Evolutionary conservation across 2,797 vertebrate species (phyloP).

Genomic region (Myotis pilosus): DNA sequence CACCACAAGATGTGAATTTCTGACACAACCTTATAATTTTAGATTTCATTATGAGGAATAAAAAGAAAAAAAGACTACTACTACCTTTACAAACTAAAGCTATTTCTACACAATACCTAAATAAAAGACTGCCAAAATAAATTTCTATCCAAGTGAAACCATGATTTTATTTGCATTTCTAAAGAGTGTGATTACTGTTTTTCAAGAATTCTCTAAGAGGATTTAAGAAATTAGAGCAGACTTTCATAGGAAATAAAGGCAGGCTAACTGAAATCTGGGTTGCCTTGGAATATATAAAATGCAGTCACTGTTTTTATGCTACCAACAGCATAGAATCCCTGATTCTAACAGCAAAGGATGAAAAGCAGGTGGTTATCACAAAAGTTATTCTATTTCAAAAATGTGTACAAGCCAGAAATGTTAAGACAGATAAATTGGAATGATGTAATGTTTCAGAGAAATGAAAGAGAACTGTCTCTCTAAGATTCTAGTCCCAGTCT

Average conservation of each 20-base stretch:
- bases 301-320: background rate
- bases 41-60: constrained; percentile 39
- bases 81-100: constrained; percentile 45
- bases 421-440: background rate
- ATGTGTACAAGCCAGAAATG: background rate
- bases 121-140: background rate
- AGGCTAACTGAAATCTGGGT: background rate
- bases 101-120: background rate
- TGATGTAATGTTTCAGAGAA: background rate
- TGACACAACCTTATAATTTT: constrained; percentile 4
- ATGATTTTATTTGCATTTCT: constrained; percentile 2
- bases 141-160: background rate
- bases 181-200: background rate
- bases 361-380: constrained; percentile 29
- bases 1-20: constrained; percentile 21
- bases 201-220: background rate
- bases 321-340: background rate
- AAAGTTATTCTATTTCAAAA: background rate
- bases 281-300: background rate
- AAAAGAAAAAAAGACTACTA: constrained; percentile 12
- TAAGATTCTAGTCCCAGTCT: background rate
- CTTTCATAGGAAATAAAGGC: background rate
- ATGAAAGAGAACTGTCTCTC: background rate
- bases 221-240: background rate
- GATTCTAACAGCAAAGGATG: background rate